Evolutionary conservation across 2,113 vertebrate species (phyloP).

Genomic region (Perccottus glenii): DNA sequence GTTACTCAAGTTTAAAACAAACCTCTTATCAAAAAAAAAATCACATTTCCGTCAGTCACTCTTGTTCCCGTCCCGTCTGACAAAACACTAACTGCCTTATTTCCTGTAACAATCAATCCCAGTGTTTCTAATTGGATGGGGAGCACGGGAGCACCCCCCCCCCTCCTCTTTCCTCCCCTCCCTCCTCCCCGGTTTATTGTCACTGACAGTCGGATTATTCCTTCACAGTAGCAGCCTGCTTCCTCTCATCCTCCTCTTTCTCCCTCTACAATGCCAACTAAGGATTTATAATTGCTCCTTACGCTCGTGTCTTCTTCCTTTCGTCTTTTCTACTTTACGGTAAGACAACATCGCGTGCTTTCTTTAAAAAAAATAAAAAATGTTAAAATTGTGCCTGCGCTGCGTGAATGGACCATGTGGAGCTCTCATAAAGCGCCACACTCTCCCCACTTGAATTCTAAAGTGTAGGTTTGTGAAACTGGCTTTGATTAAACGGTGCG

Average conservation of each 20-base stretch:
- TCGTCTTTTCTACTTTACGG: constrained; percentile 45
- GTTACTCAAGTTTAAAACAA: not conserved
- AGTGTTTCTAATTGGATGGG: constrained; percentile 65
- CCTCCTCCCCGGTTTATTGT: constrained; percentile 59
- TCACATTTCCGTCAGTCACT: not conserved
- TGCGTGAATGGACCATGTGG: constrained; percentile 8
- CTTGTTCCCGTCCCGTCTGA: not conserved
- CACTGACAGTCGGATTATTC: constrained; percentile 74
- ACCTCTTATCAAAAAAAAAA: not conserved
- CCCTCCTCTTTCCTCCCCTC: not conserved
- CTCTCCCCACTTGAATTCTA: not conserved
- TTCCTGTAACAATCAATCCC: constrained; percentile 52
- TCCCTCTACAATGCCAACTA: constrained; percentile 67
- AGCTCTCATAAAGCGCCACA: not conserved
- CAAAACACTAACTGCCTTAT: constrained; percentile 18
- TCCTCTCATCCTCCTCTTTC: constrained; percentile 18
- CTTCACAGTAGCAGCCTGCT: constrained; percentile 61
- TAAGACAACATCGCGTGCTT: constrained; percentile 40
- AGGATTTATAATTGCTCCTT: constrained; percentile 63
- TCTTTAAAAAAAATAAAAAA: not conserved
- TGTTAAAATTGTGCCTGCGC: not conserved
- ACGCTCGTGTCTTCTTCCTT: not conserved
- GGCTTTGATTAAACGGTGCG: too few relatives aligned
- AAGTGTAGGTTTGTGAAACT: not conserved
- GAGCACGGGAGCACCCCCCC: not conserved